These are phyloP conservation scores for Zalophus californianus DNA, from an alignment of 2,797 vertebrate species.

Conservation along the genomic window DNA sequence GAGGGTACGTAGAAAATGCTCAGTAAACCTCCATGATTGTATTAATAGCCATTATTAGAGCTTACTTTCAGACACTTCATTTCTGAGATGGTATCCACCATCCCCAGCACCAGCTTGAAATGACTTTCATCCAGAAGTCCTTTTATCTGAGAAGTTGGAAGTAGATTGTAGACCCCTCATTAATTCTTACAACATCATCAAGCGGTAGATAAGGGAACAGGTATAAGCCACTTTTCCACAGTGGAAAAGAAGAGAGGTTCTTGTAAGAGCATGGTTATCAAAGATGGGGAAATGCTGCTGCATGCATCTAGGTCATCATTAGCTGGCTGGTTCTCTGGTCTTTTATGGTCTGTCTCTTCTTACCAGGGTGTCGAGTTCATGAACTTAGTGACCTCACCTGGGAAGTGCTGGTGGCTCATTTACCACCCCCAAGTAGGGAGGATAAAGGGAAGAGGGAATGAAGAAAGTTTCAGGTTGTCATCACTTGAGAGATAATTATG, in stretches of 20 bases:
- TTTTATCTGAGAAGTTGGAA: constrained; percentile 10
- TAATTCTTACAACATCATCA: constrained; percentile 11
- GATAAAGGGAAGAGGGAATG: background rate
- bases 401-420: background rate
- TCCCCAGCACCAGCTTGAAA: background rate
- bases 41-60: background rate
- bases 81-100: background rate
- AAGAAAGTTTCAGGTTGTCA: background rate
- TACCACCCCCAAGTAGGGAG: background rate
- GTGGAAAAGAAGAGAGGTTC: background rate
- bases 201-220: background rate
- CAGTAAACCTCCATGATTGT: background rate
- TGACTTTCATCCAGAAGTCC: background rate
- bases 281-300: background rate
- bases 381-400: background rate
- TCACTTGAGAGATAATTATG: background rate
- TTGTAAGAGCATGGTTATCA: background rate
- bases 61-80: background rate
- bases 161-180: background rate
- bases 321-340: background rate
- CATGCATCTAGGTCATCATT: background rate
- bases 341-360: background rate
- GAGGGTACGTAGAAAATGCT: background rate
- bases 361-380: background rate
- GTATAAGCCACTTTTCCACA: constrained; percentile 12